phyloP scores from a whole-genome alignment of 2,797 vertebrate species.

The Gambelia wislizenii region DNA sequence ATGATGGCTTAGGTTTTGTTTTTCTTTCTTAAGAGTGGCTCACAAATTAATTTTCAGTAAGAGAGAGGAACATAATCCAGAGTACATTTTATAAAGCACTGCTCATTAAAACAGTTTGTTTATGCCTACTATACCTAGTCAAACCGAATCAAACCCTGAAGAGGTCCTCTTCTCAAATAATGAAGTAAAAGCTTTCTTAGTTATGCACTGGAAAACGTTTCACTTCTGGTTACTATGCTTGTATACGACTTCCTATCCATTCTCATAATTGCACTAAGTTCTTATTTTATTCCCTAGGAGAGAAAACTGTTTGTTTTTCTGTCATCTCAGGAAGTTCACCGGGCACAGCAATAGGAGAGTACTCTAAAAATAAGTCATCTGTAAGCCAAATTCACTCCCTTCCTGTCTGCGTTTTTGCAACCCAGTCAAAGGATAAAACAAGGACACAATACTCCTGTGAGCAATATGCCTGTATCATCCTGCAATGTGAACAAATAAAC shows the following conservation, averaged over 20 bases:
- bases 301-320: slow-evolving; percentile 77
- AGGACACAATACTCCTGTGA: slow-evolving; percentile 40
- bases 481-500: slow-evolving; percentile 49
- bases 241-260: slow-evolving; percentile 43
- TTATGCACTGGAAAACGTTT: slow-evolving; percentile 48
- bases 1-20: neutral
- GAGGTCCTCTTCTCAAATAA: slow-evolving; percentile 55
- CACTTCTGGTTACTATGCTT: slow-evolving; percentile 43
- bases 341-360: slow-evolving; percentile 72
- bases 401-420: slow-evolving; percentile 71
- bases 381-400: slow-evolving; percentile 74
- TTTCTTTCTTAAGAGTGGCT: slow-evolving; percentile 13
- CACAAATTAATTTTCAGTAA: slow-evolving; percentile 39
- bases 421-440: slow-evolving; percentile 60
- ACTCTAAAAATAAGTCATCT: slow-evolving; percentile 74
- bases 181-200: slow-evolving; percentile 48
- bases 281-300: slow-evolving; percentile 59
- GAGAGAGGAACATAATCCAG: slow-evolving; percentile 41
- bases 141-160: slow-evolving; percentile 64
- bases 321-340: slow-evolving; percentile 79
- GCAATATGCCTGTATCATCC: slow-evolving; percentile 37
- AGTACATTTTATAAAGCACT: slow-evolving; percentile 18
- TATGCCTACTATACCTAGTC: slow-evolving; percentile 37
- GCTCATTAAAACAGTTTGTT: slow-evolving; percentile 42
- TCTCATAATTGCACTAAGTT: neutral